These are phyloP conservation scores for Neelides sp. DNA, from an alignment of 1,140 invertebrate genomes.

Conservation along the genomic window DNA sequence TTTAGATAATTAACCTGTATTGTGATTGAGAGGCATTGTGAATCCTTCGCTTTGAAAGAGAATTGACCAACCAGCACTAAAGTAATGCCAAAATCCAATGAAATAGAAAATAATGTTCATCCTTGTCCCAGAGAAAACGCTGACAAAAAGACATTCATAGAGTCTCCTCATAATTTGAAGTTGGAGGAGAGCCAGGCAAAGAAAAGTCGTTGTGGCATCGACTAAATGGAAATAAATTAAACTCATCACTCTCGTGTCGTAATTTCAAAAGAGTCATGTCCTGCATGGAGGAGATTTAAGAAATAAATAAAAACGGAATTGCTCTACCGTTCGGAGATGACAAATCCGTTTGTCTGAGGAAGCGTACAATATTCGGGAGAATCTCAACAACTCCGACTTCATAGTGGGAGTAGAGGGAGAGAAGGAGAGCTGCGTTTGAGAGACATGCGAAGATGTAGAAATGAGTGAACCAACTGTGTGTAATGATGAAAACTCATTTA, in stretches of 20 bases:
- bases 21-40: no score
- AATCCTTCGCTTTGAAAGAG: slow-evolving; percentile 60
- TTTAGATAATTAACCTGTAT: slow-evolving; percentile 16
- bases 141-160: slow-evolving; percentile 62
- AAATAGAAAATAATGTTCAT: slow-evolving; percentile 66
- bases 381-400: not conserved
- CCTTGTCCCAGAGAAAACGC: slow-evolving; percentile 60
- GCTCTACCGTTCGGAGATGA: not conserved
- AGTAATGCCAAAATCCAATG: slow-evolving; percentile 58
- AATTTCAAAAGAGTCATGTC: no score
- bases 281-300: no score
- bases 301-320: not conserved
- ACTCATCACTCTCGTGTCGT: not conserved
- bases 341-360: no score
- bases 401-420: not conserved
- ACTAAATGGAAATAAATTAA: slow-evolving; percentile 40
- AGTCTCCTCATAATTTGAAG: slow-evolving; percentile 57
- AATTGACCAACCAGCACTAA: slow-evolving; percentile 49
- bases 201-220: slow-evolving; percentile 40
- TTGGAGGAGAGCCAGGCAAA: slow-evolving; percentile 47
- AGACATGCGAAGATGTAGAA: not conserved
- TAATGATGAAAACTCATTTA: not conserved
- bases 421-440: not conserved
- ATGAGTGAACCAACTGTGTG: not conserved
- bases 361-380: not conserved